Evolutionary conservation across 2,113 vertebrate species (phyloP).

Genomic region (Oreocharis arfaki): DNA sequence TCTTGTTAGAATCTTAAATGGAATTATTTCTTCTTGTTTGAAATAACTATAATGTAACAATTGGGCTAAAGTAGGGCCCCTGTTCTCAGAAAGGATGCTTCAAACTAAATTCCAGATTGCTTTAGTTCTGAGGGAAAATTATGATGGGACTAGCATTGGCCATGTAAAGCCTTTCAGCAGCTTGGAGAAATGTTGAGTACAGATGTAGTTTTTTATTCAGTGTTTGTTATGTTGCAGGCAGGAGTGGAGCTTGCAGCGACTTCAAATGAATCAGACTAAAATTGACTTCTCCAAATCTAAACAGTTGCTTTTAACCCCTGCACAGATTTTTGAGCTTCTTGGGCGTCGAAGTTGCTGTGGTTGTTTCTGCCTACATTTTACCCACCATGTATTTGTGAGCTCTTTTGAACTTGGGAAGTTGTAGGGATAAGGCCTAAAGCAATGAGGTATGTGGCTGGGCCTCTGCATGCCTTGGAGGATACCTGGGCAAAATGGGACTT

Average conservation of each 20-base stretch:
- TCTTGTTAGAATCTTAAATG: rapidly evolving
- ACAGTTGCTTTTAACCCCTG: background rate
- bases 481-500: background rate
- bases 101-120: background rate
- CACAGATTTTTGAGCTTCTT: background rate
- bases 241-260: background rate
- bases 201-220: background rate
- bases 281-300: background rate
- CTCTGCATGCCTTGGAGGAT: background rate
- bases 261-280: background rate
- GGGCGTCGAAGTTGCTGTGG: no score
- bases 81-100: background rate
- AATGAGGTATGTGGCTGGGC: background rate
- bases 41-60: rapidly evolving
- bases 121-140: background rate
- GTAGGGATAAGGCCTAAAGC: background rate
- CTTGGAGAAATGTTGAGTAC: background rate
- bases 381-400: background rate
- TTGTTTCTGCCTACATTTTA: background rate
- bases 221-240: background rate
- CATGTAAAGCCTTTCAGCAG: background rate
- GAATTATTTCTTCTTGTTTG: background rate
- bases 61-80: rapidly evolving
- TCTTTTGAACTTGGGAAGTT: background rate
- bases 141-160: background rate